Percentiles rank a stretch among this genome's conserved stretches.
phyloP scores from a whole-genome alignment of 2,888 invertebrate species.

The Clostera curtula region DNA sequence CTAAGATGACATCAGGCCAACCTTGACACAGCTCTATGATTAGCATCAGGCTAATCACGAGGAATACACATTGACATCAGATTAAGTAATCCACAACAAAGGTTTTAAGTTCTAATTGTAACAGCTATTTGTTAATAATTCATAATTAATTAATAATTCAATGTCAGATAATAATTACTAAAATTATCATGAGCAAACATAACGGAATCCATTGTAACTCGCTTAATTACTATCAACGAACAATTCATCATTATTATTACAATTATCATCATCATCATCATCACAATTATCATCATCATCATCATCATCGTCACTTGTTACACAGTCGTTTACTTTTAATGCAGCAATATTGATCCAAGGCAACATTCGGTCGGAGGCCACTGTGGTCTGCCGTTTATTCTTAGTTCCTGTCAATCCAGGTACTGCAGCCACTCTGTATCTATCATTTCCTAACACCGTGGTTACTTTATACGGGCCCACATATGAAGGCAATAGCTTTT shows the following conservation, averaged over 20 bases:
- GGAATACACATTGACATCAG: no score
- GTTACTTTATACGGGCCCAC: conserved; percentile 13
- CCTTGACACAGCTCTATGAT: no score
- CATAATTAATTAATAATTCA: no score
- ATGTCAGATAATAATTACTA: no score
- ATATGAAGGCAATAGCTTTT: conserved; percentile 13
- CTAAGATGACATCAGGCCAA: no score
- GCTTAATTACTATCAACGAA: not conserved
- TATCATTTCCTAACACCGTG: conserved; percentile 12
- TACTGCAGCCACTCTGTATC: conserved; percentile 7
- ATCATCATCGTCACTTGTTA: conserved; percentile 2
- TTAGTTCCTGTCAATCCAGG: conserved; percentile 2
- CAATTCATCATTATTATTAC: not conserved
- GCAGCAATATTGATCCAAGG: conserved; percentile 6
- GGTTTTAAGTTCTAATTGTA: no score
- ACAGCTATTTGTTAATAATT: no score
- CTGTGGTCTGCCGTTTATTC: conserved; percentile 1
- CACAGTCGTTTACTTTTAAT: conserved; percentile 1
- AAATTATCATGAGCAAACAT: not conserved
- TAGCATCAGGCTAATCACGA: no score
- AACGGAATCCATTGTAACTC: conserved; percentile 1
- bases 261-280: not conserved
- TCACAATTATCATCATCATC: not conserved
- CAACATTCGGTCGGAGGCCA: conserved; percentile 2
- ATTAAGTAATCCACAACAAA: no score